These are phyloP conservation scores for Tenrec ecaudatus DNA, from an alignment of 2,113 vertebrate species.

Conservation along the genomic window DNA sequence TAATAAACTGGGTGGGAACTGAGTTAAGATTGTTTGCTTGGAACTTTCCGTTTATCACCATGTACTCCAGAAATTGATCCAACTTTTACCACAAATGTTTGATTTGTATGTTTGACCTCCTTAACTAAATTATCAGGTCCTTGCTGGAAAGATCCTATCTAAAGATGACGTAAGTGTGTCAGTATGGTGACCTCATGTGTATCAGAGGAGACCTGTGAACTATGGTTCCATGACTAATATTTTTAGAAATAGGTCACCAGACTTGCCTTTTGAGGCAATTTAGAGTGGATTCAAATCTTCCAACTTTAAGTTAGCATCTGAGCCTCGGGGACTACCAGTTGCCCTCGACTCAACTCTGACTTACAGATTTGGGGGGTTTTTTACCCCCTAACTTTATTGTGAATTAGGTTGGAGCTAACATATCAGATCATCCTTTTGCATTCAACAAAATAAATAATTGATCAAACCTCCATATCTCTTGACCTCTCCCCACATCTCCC, in stretches of 20 bases:
- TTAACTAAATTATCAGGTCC: not conserved
- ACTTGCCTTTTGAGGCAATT: not conserved
- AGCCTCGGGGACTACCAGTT: not conserved
- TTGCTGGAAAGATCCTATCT: not conserved
- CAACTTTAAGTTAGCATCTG: not conserved
- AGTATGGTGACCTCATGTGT: not conserved
- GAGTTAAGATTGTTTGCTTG: not conserved
- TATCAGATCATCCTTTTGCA: no score
- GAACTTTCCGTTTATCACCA: not conserved
- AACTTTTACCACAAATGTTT: not conserved
- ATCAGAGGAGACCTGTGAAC: not conserved
- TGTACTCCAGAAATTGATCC: slow-evolving; percentile 13
- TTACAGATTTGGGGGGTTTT: no score
- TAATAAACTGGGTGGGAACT: slow-evolving; percentile 37
- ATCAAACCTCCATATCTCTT: no score
- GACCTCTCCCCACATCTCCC: no score
- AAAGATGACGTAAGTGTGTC: not conserved
- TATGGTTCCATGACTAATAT: not conserved
- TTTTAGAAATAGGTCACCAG: not conserved
- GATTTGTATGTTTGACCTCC: slow-evolving; percentile 20
- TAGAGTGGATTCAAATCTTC: not conserved
- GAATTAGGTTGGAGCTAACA: no score
- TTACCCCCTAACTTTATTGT: no score
- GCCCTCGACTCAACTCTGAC: not conserved
- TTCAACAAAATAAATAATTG: no score